A percentile compares a stretch with the other conserved stretches of the same genome.
phyloP scores from a whole-genome alignment of 2,797 vertebrate species.

The Eleutherodactylus coqui region DNA sequence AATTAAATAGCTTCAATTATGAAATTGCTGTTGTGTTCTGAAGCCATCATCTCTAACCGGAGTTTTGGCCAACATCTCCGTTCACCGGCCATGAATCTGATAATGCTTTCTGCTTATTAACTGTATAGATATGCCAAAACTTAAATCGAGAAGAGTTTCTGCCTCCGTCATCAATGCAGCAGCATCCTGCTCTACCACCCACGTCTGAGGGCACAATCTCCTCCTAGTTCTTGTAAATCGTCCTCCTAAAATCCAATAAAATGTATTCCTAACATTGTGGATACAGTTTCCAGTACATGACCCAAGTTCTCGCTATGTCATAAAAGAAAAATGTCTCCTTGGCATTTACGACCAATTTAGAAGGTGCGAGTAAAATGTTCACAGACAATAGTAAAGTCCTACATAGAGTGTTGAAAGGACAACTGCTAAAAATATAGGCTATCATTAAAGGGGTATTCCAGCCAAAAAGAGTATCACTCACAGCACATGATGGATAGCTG shows the following conservation, averaged over 20 bases:
- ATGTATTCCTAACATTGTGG: not conserved
- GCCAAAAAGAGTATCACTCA: not conserved
- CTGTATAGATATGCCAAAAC: not conserved
- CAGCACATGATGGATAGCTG: no score
- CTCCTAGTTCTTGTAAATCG: not conserved
- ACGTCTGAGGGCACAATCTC: not conserved
- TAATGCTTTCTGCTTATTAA: not conserved
- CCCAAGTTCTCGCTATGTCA: not conserved
- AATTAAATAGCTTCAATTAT: not conserved
- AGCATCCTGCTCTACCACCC: not conserved
- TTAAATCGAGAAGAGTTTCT: not conserved
- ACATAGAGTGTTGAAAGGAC: not conserved
- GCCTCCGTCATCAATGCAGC: not conserved
- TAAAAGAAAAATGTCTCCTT: no score
- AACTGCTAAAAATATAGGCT: not conserved
- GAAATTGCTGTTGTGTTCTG: not conserved
- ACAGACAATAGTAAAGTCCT: not conserved
- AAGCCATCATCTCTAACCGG: not conserved
- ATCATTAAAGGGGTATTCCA: not conserved
- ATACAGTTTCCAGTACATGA: not conserved
- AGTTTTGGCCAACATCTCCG: not conserved
- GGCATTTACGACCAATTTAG: conserved; percentile 13
- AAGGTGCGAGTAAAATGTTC: not conserved
- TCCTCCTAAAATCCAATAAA: not conserved
- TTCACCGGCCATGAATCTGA: not conserved